phyloP scores from a whole-genome alignment of 2,113 vertebrate genomes.

The Cyanoramphus novaezelandiae region DNA sequence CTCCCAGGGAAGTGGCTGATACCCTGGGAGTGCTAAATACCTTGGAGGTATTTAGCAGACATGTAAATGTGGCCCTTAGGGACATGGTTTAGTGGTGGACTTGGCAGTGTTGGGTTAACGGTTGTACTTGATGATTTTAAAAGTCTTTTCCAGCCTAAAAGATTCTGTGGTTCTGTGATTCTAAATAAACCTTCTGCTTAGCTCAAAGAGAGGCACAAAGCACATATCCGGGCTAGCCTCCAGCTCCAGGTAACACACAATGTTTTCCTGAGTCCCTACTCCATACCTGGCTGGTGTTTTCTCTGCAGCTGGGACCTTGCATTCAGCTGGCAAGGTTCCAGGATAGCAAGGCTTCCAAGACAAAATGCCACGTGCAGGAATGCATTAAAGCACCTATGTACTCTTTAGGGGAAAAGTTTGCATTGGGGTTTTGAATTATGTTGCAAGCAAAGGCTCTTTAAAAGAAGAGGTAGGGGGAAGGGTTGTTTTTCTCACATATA shows the following conservation, averaged over 20 bases:
- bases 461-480: neutral
- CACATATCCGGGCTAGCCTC: neutral
- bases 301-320: neutral
- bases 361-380: accelerated
- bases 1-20: neutral
- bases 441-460: neutral
- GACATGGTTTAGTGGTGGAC: neutral
- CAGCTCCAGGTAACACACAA: neutral
- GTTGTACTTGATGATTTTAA: neutral
- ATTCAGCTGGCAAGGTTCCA: neutral
- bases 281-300: neutral
- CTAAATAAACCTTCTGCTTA: neutral
- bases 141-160: neutral
- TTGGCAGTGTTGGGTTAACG: neutral
- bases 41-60: neutral
- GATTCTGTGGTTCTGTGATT: neutral
- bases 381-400: accelerated
- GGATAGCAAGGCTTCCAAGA: neutral
- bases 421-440: neutral
- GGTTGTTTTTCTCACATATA: neutral
- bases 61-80: neutral
- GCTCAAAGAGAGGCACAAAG: neutral
- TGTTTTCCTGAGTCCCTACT: neutral
- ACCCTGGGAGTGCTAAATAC: neutral
- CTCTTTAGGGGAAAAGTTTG: neutral